A percentile compares a stretch with the other conserved stretches of the same genome.
These are phyloP conservation scores for Nyctibius bracteatus DNA, from an alignment of 2,113 vertebrate species.

Conservation along the genomic window DNA sequence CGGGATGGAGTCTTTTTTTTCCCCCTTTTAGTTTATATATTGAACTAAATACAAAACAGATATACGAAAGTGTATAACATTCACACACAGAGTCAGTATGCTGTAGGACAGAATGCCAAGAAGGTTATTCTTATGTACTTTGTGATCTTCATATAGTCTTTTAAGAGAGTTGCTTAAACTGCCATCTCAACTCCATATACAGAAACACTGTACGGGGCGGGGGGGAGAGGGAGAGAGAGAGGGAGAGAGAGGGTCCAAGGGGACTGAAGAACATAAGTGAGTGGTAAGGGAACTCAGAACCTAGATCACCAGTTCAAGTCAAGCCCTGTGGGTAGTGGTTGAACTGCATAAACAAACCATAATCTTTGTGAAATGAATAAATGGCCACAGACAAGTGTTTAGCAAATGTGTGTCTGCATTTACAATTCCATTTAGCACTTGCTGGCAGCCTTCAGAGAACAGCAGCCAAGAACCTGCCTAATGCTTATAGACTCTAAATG, in stretches of 20 bases:
- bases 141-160: not conserved
- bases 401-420: not conserved
- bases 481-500: not conserved
- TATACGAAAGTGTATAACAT: not conserved
- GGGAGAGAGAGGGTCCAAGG: not conserved
- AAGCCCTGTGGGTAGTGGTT: not conserved
- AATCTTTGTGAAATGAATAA: not conserved
- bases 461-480: not conserved
- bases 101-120: not conserved
- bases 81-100: not conserved
- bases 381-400: not conserved
- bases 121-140: not conserved
- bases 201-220: not conserved
- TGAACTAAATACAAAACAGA: not conserved
- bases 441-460: not conserved
- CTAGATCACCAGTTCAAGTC: not conserved
- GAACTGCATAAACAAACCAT: not conserved
- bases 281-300: not conserved
- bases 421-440: not conserved
- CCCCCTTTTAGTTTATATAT: not conserved
- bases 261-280: not conserved
- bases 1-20: not conserved
- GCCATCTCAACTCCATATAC: not conserved
- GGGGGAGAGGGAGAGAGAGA: no score
- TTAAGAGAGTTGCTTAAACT: not conserved